phyloP scores from a whole-genome alignment of 2,888 invertebrate genomes.

The Hedychridium roseum region DNA sequence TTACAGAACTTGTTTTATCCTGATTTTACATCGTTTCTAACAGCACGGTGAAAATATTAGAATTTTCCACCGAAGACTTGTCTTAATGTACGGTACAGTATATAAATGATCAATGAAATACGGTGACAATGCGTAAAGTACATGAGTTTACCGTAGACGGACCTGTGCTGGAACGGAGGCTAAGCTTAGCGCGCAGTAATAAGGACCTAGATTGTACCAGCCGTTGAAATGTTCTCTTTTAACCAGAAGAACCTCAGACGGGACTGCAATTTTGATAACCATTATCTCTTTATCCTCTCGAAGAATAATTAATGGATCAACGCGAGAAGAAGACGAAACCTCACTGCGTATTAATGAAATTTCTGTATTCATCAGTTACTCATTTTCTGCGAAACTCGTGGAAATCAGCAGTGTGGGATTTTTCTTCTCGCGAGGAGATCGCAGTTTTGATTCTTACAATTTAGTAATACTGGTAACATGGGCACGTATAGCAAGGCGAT shows the following conservation, averaged over 20 bases:
- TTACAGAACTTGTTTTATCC: not conserved
- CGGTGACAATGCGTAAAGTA: not conserved
- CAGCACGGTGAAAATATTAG: not conserved
- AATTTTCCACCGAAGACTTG: not conserved
- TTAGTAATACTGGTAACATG: constrained; percentile 81
- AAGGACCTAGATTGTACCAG: constrained; percentile 83
- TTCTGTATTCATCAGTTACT: not conserved
- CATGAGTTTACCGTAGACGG: constrained; percentile 26
- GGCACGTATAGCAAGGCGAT: constrained; percentile 84
- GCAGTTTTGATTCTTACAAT: constrained; percentile 72
- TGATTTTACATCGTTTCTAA: not conserved
- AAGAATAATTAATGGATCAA: no score
- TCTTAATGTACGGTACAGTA: no score
- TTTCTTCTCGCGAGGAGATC: no score
- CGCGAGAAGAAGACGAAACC: no score
- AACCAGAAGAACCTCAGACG: constrained; percentile 77
- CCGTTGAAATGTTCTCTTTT: constrained; percentile 86
- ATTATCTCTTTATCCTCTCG: not conserved
- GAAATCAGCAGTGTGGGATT: no score
- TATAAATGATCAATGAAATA: not conserved
- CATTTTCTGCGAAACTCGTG: no score
- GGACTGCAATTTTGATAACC: constrained; percentile 69
- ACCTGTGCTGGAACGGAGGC: constrained; percentile 78
- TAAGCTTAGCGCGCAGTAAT: constrained; percentile 78
- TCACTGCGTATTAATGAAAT: no score